Conservation (phyloP, 2,888 invertebrate genomes). For the Cheilosia pagana region DNA sequence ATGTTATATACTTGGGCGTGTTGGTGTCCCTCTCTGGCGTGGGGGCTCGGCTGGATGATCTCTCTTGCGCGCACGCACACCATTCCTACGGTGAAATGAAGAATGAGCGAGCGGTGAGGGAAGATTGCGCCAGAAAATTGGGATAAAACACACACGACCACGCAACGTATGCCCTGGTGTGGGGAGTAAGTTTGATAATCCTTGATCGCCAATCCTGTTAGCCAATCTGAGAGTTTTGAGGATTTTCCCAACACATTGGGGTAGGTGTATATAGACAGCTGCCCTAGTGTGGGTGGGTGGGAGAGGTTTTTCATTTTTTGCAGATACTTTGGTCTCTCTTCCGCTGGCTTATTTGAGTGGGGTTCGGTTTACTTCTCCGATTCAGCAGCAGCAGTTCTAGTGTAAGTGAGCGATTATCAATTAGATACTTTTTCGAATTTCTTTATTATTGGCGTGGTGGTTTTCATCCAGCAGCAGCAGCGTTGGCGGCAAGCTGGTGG, state of each 20-base stretch:
- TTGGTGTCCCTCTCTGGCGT: constrained; percentile 27
- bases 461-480: constrained; percentile 6
- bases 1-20: constrained; percentile 49
- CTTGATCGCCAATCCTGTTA: constrained; percentile 75
- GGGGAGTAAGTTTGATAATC: constrained; percentile 54
- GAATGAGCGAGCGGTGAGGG: constrained; percentile 40
- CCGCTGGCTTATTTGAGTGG: constrained; percentile 15
- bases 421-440: constrained; percentile 70
- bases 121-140: constrained; percentile 47
- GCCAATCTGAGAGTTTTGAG: constrained; percentile 63
- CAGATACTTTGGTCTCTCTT: constrained; percentile 57
- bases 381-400: constrained; percentile 15
- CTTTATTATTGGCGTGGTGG: constrained; percentile 37
- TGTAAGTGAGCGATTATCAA: constrained; percentile 74
- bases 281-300: constrained; percentile 30
- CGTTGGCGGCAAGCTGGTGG: constrained; percentile 33
- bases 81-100: constrained; percentile 17
- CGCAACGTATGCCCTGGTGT: constrained; percentile 7
- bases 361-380: constrained; percentile 20
- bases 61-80: constrained; percentile 48
- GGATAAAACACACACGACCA: constrained; percentile 47
- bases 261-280: constrained; percentile 11
- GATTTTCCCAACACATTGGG: constrained; percentile 33
- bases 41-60: not conserved
- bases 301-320: constrained; percentile 33